Percentiles rank a stretch among this genome's conserved stretches.
phyloP scores from a whole-genome alignment of 2,797 vertebrate species.

The Serranus cabrilla region DNA sequence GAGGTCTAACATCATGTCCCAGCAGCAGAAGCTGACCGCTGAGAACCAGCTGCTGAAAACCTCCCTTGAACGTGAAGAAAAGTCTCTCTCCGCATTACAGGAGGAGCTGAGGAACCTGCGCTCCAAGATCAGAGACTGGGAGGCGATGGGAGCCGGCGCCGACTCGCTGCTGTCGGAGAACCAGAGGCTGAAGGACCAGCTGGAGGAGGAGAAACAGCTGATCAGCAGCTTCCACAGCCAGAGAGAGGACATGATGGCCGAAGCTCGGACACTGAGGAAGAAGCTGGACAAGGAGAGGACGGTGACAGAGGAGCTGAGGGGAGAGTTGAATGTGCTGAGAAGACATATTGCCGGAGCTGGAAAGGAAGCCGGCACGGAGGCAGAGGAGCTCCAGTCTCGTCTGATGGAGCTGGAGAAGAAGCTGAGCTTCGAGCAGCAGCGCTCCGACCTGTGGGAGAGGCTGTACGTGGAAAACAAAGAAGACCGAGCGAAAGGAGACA shows the following conservation, averaged over 20 bases:
- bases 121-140: slow-evolving; percentile 88
- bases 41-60: slow-evolving; percentile 91
- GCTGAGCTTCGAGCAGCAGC: slow-evolving; percentile 94
- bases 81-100: slow-evolving; percentile 87
- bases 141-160: slow-evolving; percentile 83
- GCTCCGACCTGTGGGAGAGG: slow-evolving; percentile 96
- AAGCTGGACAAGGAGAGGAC: slow-evolving; percentile 90
- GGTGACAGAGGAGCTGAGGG: slow-evolving; percentile 85
- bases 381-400: slow-evolving; percentile 84
- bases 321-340: slow-evolving; percentile 86
- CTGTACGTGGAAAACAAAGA: slow-evolving; percentile 96
- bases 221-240: slow-evolving; percentile 85
- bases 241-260: slow-evolving; percentile 86
- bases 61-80: slow-evolving; percentile 90
- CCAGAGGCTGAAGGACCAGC: slow-evolving; percentile 89
- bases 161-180: slow-evolving; percentile 90
- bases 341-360: slow-evolving; percentile 62
- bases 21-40: slow-evolving; percentile 83
- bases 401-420: slow-evolving; percentile 92
- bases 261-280: slow-evolving; percentile 87
- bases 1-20: slow-evolving; percentile 82
- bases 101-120: slow-evolving; percentile 90
- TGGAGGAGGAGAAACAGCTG: slow-evolving; percentile 90
- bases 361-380: slow-evolving; percentile 74
- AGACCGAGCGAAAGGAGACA: slow-evolving; percentile 87